Base-by-base conservation (phyloP, 2,113 vertebrate species). In the Xiphophorus maculatus region DNA sequence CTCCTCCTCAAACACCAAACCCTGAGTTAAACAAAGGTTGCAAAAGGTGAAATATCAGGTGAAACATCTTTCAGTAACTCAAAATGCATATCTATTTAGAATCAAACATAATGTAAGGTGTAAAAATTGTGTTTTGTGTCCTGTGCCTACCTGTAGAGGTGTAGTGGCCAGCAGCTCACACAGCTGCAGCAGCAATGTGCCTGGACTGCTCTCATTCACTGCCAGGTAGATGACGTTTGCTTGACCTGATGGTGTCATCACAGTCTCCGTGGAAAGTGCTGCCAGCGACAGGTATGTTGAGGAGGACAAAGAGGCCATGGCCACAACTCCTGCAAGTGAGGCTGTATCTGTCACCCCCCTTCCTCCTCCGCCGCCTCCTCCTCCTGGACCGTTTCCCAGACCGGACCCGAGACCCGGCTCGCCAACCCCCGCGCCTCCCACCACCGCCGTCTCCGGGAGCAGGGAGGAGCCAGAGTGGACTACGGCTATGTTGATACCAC, bases 1-100 rank as follows among this genome's bases (percentile, higher is more conserved):
- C 85, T 98, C 97, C 71, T 98, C 96, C 93, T 98, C 97, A 82
- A 98, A 98, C 83, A 98, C 97, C 14, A 98, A 94, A 32, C 97
- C 97, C 87, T 98, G 95, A 62, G 61, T 2, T 9, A 71, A 74
- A 77, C 11, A 66, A 42, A 78, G 51, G 30, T 69, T 25, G 22
- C 51, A 33, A 22, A 19, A 2, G 69, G 13, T 85, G 30, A 71
- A 9, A 14, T 17, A 64, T 48, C 29, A 22, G 29, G 44, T 8
- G 1, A 33, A 68, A 35, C 63, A 37, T 42, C 14, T 58, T 10
- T n/a, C 25, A n/a, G 51, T 58, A 25, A 11, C 9, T n/a, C 51
- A 58, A 17, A 48, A 48, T 48, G 17, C 14, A 48, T 48, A 48
- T 48, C 1, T n/a, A n/a, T 25, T 10, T 22, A 42, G 27, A 13